Conservation (phyloP, 2,888 invertebrate species). For the Petrolisthes cinctipes region DNA sequence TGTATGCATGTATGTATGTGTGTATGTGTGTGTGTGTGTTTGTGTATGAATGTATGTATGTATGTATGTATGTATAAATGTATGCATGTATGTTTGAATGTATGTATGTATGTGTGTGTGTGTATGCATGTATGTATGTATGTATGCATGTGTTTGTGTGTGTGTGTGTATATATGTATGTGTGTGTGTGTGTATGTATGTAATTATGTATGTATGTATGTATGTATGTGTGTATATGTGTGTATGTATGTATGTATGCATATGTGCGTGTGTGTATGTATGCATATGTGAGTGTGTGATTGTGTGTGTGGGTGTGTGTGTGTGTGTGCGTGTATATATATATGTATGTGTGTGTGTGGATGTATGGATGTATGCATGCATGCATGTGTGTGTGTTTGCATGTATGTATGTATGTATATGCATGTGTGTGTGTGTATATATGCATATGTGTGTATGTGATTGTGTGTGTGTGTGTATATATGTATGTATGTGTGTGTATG, state of each 20-base stretch:
- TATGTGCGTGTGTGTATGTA: no score
- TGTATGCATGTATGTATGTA: neutral
- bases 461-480: neutral
- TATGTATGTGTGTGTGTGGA: neutral
- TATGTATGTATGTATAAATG: neutral
- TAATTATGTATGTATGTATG: no score
- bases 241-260: no score
- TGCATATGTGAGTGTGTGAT: no score
- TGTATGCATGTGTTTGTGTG: no score
- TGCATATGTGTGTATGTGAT: no score
- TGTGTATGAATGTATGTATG: neutral
- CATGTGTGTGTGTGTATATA: neutral
- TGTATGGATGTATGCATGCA: no score
- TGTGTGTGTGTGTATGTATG: neutral
- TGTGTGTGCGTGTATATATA: neutral
- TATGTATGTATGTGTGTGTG: neutral
- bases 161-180: neutral
- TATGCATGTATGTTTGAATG: neutral
- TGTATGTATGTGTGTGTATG: neutral
- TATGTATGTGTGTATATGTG: no score
- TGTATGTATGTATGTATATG: neutral
- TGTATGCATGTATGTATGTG: no score
- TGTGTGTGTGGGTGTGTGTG: no score
- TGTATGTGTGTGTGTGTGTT: neutral
- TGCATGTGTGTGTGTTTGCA: no score